Percentiles rank a stretch among this genome's conserved stretches.
phyloP scores from a whole-genome alignment of 2,113 vertebrate species.

The Anguilla japonica region DNA sequence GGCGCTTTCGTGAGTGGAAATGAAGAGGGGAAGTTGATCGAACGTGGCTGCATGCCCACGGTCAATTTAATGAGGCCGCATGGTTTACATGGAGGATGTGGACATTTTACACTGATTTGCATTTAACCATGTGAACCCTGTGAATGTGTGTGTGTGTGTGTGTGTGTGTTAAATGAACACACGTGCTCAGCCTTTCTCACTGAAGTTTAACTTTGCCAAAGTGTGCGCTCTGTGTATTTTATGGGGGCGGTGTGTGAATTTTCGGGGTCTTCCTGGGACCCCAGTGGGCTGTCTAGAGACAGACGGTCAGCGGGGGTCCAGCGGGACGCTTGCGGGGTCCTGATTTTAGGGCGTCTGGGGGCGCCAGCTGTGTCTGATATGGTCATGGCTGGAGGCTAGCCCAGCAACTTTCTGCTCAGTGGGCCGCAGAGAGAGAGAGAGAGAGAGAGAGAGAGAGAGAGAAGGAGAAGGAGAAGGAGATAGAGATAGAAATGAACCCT shows the following conservation, averaged over 20 bases:
- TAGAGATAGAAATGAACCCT: too few relatives aligned
- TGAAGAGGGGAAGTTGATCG: background rate
- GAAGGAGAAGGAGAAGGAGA: too few relatives aligned
- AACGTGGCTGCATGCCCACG: background rate
- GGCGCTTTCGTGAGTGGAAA: background rate
- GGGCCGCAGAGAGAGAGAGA: background rate
- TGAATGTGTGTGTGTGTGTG: background rate
- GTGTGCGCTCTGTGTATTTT: slow-evolving; percentile 32
- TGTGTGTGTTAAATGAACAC: background rate
- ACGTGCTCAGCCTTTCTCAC: background rate
- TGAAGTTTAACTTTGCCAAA: slow-evolving; percentile 15
- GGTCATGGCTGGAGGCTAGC: background rate
- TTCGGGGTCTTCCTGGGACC: slow-evolving; percentile 21
- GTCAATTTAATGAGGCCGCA: background rate
- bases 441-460: too few relatives aligned
- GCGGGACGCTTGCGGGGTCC: background rate
- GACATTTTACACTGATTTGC: background rate
- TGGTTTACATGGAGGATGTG: background rate
- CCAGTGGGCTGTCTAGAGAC: slow-evolving; percentile 33
- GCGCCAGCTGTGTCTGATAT: background rate
- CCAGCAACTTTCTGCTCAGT: too few relatives aligned
- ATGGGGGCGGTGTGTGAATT: slow-evolving; percentile 26
- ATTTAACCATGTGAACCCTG: background rate
- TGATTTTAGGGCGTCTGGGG: background rate
- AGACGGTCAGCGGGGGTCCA: slow-evolving; percentile 22